Conservation (phyloP, 1,140 invertebrate species). For the Palaemon carinicauda region DNA sequence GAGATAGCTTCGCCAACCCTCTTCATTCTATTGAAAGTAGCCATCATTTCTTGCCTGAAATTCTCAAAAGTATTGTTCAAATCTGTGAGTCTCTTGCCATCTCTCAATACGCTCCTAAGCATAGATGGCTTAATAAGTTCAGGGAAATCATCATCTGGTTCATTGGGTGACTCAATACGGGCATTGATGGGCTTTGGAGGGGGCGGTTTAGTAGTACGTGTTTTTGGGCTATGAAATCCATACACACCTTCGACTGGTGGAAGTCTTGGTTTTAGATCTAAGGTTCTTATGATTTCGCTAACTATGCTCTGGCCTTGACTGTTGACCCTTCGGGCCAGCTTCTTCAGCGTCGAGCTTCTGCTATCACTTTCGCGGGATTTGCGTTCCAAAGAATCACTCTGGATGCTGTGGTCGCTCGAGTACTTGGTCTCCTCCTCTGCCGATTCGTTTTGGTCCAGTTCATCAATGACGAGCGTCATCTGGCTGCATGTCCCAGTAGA, state of each 20-base stretch:
- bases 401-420: slow-evolving; percentile 5
- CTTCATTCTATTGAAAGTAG: slow-evolving; percentile 55
- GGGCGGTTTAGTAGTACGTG: slow-evolving; percentile 2
- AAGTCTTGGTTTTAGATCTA: slow-evolving; percentile 58
- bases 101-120: slow-evolving; percentile 50
- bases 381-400: slow-evolving; percentile 40
- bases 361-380: slow-evolving; percentile 68
- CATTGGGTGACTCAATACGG: slow-evolving; percentile 9
- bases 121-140: slow-evolving; percentile 57
- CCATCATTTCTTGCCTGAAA: slow-evolving; percentile 57
- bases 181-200: slow-evolving; percentile 41
- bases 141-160: slow-evolving; percentile 42
- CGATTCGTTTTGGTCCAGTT: not conserved
- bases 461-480: not conserved
- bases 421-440: not conserved
- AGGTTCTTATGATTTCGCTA: slow-evolving; percentile 61
- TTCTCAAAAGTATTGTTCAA: slow-evolving; percentile 57
- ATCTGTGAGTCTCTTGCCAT: slow-evolving; percentile 44
- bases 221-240: not conserved
- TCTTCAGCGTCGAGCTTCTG: slow-evolving; percentile 82
- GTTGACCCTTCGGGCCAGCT: slow-evolving; percentile 69
- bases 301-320: slow-evolving; percentile 65
- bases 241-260: slow-evolving; percentile 63
- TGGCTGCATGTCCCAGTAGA: not conserved
- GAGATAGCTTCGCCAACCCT: slow-evolving; percentile 51